phyloP scores from a whole-genome alignment of 2,797 vertebrate species.

The Synanceia verrucosa region DNA sequence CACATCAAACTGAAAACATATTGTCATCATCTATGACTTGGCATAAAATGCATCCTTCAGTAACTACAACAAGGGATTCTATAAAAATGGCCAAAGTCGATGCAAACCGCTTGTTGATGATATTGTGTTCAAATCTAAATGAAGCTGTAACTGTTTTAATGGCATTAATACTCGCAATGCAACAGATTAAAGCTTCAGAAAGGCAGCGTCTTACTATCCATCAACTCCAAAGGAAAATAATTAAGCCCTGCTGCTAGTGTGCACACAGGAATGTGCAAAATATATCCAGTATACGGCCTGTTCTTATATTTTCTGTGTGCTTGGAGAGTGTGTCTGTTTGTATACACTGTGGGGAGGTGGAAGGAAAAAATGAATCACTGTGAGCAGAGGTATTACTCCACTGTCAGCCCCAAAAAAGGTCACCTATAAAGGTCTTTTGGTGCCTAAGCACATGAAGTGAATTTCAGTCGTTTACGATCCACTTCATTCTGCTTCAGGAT shows the following conservation, averaged over 20 bases:
- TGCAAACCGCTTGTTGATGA: neutral
- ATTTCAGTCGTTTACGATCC: conserved; percentile 1
- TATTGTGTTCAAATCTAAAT: neutral
- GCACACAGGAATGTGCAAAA: conserved; percentile 40
- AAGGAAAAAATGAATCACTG: conserved; percentile 5
- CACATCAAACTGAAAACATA: neutral
- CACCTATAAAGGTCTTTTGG: neutral
- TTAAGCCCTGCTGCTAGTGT: conserved; percentile 23
- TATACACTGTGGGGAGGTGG: conserved; percentile 8
- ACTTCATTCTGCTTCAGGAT: conserved; percentile 11
- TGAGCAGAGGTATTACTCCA: conserved; percentile 12
- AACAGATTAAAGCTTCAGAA: neutral
- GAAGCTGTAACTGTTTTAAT: neutral
- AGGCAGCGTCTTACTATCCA: neutral
- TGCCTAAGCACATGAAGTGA: neutral
- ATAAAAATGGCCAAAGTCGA: neutral
- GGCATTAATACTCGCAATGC: neutral
- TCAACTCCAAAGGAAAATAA: conserved; percentile 19
- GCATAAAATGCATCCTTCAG: neutral
- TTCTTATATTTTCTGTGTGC: conserved; percentile 19
- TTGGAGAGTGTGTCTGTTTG: conserved; percentile 10
- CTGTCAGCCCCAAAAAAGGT: neutral
- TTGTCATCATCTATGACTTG: neutral
- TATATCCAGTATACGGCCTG: conserved; percentile 9
- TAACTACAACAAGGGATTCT: neutral